Base-by-base conservation (phyloP, 2,797 vertebrate species). In the Antrozous pallidus region DNA sequence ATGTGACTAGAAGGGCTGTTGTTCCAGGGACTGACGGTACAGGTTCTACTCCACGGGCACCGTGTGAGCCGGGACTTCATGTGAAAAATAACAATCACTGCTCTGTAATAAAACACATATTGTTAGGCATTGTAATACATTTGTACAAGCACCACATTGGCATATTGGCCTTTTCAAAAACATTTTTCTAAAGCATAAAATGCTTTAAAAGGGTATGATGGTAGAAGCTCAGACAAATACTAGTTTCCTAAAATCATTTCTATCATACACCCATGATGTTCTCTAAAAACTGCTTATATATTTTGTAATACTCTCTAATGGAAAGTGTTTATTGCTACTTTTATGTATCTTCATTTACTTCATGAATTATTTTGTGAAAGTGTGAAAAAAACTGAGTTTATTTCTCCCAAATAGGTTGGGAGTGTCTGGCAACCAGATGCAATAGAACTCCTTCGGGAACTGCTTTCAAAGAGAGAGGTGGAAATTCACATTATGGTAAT, bases 401-500 rank as follows among this genome's bases (percentile, higher is more conserved):
- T 96, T 93, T 33, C 84, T 93, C 79, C 40, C 36, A 82, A 84
- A 85, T 69, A 99, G 99, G 96, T 99, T 38, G 99, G 99, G 45
- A 98, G 97, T 51, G 84, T 63, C 75, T 99, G 99, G 99, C 99
- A 99, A 96, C 91, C n/a, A 49, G 99, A 99, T 85, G 99, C 99
- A 8, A 95, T 99, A 87, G 97, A 98, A 81, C 98, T 99, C 56
- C 98, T 99, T 97, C 98, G 96, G 96, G 98, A 99, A 82, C 61
- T 99, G 42, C 97, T 99, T 93, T 96, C 98, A 77, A 98, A 98
- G 79, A 98, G 99, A 96, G 87, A 94, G 49, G 98, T 99, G 91
- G 96, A 97, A 80, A 77, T 99, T 96, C 95, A 98, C 31, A 88
- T 99, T 89, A 96, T 98, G 98, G 99, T 99, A 98, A 97, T 73